Conservation (phyloP, 2,113 vertebrate genomes). For the Rhinolophus sinicus region DNA sequence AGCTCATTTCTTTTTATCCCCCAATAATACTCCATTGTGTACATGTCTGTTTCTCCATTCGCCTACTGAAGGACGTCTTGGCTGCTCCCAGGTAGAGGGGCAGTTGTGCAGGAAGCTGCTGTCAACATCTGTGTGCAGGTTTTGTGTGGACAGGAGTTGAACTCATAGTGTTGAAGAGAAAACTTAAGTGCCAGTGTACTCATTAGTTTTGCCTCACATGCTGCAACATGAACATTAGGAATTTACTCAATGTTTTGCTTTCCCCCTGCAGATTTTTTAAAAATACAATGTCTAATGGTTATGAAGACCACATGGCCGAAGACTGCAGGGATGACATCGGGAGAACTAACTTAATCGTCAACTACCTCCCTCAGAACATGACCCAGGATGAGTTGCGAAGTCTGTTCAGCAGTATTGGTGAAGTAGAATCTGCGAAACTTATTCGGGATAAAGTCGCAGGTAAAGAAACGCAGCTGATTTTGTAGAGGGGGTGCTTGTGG, state of each 20-base stretch:
- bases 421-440: slow-evolving; percentile 98
- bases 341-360: slow-evolving; percentile 98
- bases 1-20: not conserved
- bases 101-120: not conserved
- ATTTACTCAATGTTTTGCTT: slow-evolving; percentile 28
- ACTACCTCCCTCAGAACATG: slow-evolving; percentile 99
- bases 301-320: slow-evolving; percentile 99
- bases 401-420: slow-evolving; percentile 98
- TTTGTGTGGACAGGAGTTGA: not conserved
- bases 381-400: slow-evolving; percentile 97
- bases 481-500: not conserved
- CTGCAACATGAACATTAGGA: not conserved
- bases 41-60: not conserved
- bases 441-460: slow-evolving; percentile 99
- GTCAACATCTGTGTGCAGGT: not conserved
- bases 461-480: slow-evolving; percentile 72
- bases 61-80: not conserved
- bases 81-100: not conserved
- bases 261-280: slow-evolving; percentile 88
- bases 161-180: not conserved
- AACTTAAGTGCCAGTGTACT: not conserved
- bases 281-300: slow-evolving; percentile 98
- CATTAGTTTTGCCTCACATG: not conserved
- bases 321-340: slow-evolving; percentile 93
- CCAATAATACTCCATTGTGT: not conserved